phyloP scores from a whole-genome alignment of 2,797 vertebrate species.

The Champsocephalus esox region DNA sequence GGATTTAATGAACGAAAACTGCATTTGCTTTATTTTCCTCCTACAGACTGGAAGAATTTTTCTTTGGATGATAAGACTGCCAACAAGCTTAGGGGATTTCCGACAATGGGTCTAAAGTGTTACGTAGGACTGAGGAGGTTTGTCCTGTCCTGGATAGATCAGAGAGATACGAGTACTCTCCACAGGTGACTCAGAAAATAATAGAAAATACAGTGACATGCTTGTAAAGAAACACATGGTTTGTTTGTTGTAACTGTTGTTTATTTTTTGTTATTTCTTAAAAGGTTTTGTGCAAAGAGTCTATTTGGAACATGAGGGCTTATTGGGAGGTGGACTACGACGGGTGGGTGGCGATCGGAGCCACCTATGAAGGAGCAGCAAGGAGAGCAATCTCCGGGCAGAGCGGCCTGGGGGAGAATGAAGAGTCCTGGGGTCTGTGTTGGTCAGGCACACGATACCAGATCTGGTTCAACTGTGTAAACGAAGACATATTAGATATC shows the following conservation, averaged over 20 bases:
- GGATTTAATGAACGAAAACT: background rate
- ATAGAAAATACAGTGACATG: background rate
- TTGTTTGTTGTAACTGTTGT: background rate
- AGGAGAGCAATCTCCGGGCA: slow-evolving; percentile 64
- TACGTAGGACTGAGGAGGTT: slow-evolving; percentile 66
- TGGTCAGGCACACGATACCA: slow-evolving; percentile 75
- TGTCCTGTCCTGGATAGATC: slow-evolving; percentile 77
- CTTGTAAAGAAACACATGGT: background rate
- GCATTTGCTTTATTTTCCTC: background rate
- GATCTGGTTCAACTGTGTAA: slow-evolving; percentile 73
- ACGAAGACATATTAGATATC: slow-evolving; percentile 51
- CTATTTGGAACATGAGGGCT: slow-evolving; percentile 61
- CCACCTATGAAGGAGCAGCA: slow-evolving; percentile 64
- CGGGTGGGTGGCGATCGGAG: slow-evolving; percentile 72
- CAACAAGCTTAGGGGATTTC: slow-evolving; percentile 77
- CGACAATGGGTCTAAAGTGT: slow-evolving; percentile 56
- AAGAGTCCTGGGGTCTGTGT: slow-evolving; percentile 81
- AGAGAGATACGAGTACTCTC: slow-evolving; percentile 74
- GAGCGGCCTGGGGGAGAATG: slow-evolving; percentile 79
- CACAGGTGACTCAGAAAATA: slow-evolving; percentile 58
- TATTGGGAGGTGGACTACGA: slow-evolving; percentile 76
- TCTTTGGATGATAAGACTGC: slow-evolving; percentile 75
- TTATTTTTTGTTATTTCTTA: background rate
- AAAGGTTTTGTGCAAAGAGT: slow-evolving; percentile 77
- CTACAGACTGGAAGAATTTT: slow-evolving; percentile 65